phyloP scores from a whole-genome alignment of 2,888 invertebrate genomes.

The Amphipoea lucens region DNA sequence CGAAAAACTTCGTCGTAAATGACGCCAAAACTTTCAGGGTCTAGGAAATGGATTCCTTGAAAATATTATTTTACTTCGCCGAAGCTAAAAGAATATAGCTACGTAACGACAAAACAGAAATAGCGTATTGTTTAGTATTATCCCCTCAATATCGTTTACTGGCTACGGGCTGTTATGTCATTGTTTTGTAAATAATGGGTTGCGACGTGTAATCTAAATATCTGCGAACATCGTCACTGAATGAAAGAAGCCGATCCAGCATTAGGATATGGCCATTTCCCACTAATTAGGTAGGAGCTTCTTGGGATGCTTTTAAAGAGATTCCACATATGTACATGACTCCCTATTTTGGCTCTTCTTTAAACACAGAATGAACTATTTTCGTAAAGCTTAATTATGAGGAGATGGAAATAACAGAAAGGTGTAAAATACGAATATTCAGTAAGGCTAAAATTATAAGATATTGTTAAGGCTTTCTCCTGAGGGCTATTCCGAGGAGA shows the following conservation, averaged over 20 bases:
- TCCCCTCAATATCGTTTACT: slow-evolving; percentile 46
- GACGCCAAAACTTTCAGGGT: background rate
- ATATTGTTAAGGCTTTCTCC: background rate
- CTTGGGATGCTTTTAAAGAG: background rate
- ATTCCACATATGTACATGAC: background rate
- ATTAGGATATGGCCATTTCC: background rate
- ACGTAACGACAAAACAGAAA: slow-evolving; percentile 8
- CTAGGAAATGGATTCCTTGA: background rate
- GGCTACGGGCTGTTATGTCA: slow-evolving; percentile 50
- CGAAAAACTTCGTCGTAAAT: slow-evolving; percentile 10
- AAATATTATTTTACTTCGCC: background rate
- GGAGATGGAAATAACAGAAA: background rate
- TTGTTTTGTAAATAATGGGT: slow-evolving; percentile 57
- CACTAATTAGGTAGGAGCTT: background rate
- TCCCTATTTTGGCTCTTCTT: background rate
- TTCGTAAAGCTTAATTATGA: background rate
- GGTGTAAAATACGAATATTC: background rate
- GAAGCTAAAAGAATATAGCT: background rate
- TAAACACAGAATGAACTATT: background rate
- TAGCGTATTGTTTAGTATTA: slow-evolving; percentile 19
- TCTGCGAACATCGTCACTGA: slow-evolving; percentile 7
- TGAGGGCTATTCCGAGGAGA: background rate
- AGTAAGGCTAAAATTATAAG: background rate
- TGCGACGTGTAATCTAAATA: slow-evolving; percentile 24
- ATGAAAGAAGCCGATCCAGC: background rate